phyloP scores from a whole-genome alignment of 2,797 vertebrate genomes.

The Graptemys geographica region DNA sequence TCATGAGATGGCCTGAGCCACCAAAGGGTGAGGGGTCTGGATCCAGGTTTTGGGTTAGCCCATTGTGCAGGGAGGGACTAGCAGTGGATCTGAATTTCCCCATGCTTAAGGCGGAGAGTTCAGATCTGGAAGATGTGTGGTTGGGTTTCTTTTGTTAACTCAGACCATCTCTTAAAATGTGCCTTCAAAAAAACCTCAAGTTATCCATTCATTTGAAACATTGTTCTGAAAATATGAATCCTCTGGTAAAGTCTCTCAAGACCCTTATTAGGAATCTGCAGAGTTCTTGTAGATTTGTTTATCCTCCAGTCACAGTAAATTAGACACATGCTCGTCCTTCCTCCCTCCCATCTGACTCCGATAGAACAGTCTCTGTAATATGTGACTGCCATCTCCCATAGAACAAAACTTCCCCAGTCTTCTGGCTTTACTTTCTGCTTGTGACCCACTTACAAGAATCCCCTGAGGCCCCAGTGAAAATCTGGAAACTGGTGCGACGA shows the following conservation, averaged over 20 bases:
- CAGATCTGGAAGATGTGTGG: neutral
- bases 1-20: neutral
- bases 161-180: neutral
- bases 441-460: conserved; percentile 35
- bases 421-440: neutral
- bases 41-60: neutral
- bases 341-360: neutral
- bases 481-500: neutral
- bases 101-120: neutral
- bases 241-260: neutral
- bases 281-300: neutral
- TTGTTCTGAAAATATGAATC: neutral
- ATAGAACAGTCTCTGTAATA: conserved; percentile 1
- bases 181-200: neutral
- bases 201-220: neutral
- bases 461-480: neutral
- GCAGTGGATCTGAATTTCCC: neutral
- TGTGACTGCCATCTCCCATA: conserved; percentile 30
- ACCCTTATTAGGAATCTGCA: conserved; percentile 19
- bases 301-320: conserved; percentile 31
- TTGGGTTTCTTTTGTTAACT: neutral
- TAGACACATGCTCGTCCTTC: neutral
- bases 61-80: neutral
- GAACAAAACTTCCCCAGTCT: neutral
- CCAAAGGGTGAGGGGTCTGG: neutral